A percentile compares a stretch with the other conserved stretches of the same genome.
Evolutionary conservation across 2,113 vertebrate species (phyloP).

Genomic region (Centropus unirufus): DNA sequence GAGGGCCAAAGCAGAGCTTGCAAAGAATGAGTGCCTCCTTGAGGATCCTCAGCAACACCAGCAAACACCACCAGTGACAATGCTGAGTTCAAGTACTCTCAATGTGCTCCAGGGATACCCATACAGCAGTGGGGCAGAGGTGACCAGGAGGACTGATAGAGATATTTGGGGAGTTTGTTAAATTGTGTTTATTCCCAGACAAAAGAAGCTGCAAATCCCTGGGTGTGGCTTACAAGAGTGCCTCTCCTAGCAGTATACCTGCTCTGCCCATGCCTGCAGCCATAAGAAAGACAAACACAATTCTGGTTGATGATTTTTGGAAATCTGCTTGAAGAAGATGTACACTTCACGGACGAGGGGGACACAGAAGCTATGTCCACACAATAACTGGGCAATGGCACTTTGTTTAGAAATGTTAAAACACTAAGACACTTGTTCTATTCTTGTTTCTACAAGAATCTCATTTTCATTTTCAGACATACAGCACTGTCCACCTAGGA

Average conservation of each 20-base stretch:
- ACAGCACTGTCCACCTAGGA: background rate
- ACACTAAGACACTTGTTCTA: background rate
- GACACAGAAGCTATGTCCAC: background rate
- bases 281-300: background rate
- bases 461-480: background rate
- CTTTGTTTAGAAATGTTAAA: background rate
- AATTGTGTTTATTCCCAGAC: background rate
- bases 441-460: background rate
- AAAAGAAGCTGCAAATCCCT: background rate
- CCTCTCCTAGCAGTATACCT: background rate
- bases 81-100: background rate
- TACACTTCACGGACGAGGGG: background rate
- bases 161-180: background rate
- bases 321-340: background rate
- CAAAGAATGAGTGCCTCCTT: background rate
- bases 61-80: background rate
- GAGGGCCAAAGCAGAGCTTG: background rate
- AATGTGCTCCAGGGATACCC: background rate
- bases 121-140: background rate
- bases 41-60: background rate
- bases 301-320: background rate
- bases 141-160: background rate
- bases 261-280: background rate
- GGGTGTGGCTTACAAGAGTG: background rate
- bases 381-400: background rate